Conservation (phyloP, 2,113 vertebrate genomes). For the Pedetes capensis region DNA sequence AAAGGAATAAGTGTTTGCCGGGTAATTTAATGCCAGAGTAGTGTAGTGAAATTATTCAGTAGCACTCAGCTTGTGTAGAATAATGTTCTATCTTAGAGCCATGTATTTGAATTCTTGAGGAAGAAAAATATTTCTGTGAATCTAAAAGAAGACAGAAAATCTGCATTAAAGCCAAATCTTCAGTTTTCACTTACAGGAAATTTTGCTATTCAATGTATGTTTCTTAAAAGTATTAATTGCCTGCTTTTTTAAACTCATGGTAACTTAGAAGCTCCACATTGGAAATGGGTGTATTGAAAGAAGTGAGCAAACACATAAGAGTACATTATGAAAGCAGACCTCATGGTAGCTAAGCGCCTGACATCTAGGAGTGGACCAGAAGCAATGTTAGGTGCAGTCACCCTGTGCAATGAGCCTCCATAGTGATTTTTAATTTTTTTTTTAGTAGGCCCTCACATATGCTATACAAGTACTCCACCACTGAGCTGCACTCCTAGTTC, state of each 20-base stretch:
- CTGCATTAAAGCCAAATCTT: neutral
- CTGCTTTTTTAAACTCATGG: neutral
- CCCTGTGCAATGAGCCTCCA: neutral
- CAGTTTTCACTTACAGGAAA: neutral
- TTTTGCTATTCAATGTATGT: neutral
- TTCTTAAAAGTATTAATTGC: constrained; percentile 10
- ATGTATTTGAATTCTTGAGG: neutral
- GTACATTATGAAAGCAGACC: neutral
- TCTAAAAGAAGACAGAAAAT: neutral
- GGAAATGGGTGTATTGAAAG: neutral
- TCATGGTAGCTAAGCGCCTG: neutral
- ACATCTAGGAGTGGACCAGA: neutral
- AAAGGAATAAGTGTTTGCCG: constrained; percentile 17
- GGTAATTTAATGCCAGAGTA: neutral
- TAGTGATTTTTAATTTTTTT: no score
- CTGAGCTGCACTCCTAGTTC: no score
- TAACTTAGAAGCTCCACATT: neutral
- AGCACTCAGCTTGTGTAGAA: neutral
- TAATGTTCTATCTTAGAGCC: neutral
- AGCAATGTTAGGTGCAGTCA: no score
- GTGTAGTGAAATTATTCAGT: neutral
- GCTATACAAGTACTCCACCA: no score
- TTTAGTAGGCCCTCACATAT: no score
- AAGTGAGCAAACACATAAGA: neutral
- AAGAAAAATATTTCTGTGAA: neutral